phyloP scores from a whole-genome alignment of 2,797 vertebrate species.

The Tadarida brasiliensis region DNA sequence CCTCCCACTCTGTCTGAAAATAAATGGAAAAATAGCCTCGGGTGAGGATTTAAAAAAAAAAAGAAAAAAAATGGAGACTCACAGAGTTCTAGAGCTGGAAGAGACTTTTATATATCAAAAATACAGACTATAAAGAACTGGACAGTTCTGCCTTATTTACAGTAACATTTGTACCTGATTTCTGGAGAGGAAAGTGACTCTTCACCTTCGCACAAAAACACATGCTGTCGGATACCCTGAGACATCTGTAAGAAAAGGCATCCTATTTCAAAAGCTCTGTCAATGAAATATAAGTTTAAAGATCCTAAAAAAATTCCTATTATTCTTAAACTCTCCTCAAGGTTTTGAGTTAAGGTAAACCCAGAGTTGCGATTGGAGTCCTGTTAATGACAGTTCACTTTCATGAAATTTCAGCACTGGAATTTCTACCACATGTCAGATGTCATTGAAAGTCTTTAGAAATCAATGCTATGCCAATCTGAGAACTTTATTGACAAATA shows the following conservation, averaged over 20 bases:
- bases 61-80: neutral
- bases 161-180: neutral
- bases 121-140: neutral
- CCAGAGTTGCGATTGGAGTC: neutral
- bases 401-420: neutral
- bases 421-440: neutral
- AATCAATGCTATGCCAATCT: neutral
- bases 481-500: constrained; percentile 40
- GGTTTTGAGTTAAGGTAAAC: constrained; percentile 38
- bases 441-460: constrained; percentile 8
- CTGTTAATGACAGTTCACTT: neutral
- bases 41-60: too few relatives aligned
- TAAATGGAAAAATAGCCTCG: too few relatives aligned
- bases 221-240: neutral
- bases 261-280: neutral
- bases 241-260: constrained; percentile 1
- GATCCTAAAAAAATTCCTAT: constrained; percentile 24
- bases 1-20: too few relatives aligned
- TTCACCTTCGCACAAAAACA: constrained; percentile 40
- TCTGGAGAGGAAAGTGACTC: constrained; percentile 12
- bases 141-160: neutral
- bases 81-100: neutral
- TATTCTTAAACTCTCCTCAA: constrained; percentile 26
- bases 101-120: neutral
- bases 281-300: constrained; percentile 25